A percentile compares a stretch with the other conserved stretches of the same genome.
Conservation (phyloP, 2,888 invertebrate genomes). For the Drosophila bunnanda region DNA sequence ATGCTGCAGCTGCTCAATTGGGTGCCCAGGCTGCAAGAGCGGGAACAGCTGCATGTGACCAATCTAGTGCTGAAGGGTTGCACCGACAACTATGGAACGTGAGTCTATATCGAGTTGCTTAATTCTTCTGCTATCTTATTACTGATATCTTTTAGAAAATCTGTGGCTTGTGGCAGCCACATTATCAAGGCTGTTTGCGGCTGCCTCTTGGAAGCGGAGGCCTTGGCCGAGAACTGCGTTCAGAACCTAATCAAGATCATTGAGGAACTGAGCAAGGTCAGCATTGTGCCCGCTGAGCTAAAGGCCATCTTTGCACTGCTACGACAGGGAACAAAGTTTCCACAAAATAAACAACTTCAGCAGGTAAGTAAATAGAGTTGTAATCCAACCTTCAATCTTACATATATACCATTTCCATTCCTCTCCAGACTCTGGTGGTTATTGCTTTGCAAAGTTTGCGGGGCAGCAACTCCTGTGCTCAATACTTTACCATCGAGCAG, state of each 20-base stretch:
- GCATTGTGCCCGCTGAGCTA: slow-evolving; percentile 86
- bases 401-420: background rate
- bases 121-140: background rate
- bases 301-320: slow-evolving; percentile 86
- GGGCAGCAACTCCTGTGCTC: slow-evolving; percentile 84
- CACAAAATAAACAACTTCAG: slow-evolving; percentile 81
- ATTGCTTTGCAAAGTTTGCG: slow-evolving; percentile 82
- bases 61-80: slow-evolving; percentile 84
- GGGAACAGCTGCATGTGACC: slow-evolving; percentile 84
- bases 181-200: slow-evolving; percentile 85
- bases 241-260: slow-evolving; percentile 86
- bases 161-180: slow-evolving; percentile 86
- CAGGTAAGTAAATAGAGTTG: slow-evolving; percentile 66
- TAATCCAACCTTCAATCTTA: background rate
- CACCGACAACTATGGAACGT: slow-evolving; percentile 85
- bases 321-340: slow-evolving; percentile 80
- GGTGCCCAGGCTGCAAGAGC: slow-evolving; percentile 85
- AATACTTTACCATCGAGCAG: slow-evolving; percentile 86
- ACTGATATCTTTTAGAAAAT: slow-evolving; percentile 85
- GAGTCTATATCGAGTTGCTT: slow-evolving; percentile 25
- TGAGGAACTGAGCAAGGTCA: slow-evolving; percentile 86
- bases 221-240: slow-evolving; percentile 84
- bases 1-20: slow-evolving; percentile 85
- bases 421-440: slow-evolving; percentile 78
- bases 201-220: slow-evolving; percentile 84